These are phyloP conservation scores for Calameuta pallipes DNA, from an alignment of 2,888 invertebrate species.

Conservation along the genomic window DNA sequence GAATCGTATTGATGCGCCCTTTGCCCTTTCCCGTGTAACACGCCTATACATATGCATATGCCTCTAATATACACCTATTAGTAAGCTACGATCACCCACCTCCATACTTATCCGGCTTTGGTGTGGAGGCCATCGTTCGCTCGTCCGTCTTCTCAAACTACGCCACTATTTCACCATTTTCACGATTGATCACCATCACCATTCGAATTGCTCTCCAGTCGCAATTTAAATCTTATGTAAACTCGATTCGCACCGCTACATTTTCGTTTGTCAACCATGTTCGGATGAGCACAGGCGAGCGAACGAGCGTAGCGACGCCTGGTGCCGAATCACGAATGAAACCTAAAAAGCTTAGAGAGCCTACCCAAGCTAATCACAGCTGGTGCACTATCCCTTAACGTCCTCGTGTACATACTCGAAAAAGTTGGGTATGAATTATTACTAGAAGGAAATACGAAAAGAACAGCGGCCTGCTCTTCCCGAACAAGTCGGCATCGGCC, in stretches of 20 bases:
- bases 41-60: no score
- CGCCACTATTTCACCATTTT: constrained; percentile 59
- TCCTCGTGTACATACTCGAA: no score
- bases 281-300: constrained; percentile 38
- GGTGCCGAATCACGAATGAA: constrained; percentile 20
- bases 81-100: constrained; percentile 45
- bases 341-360: no score
- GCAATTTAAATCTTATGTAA: constrained; percentile 62
- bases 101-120: constrained; percentile 62
- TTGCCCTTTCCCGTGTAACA: no score
- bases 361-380: no score
- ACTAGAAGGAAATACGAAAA: no score
- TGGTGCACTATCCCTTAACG: no score
- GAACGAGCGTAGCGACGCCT: constrained; percentile 42
- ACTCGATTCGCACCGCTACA: constrained; percentile 63
- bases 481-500: no score
- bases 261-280: constrained; percentile 64
- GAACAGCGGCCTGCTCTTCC: no score
- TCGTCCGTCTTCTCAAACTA: constrained; percentile 38
- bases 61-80: no score
- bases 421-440: no score
- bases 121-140: constrained; percentile 59
- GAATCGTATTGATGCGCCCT: no score
- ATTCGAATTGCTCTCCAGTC: constrained; percentile 55
- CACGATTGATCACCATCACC: constrained; percentile 48